Conservation (phyloP, 2,113 vertebrate species). For the Anolis carolinensis region DNA sequence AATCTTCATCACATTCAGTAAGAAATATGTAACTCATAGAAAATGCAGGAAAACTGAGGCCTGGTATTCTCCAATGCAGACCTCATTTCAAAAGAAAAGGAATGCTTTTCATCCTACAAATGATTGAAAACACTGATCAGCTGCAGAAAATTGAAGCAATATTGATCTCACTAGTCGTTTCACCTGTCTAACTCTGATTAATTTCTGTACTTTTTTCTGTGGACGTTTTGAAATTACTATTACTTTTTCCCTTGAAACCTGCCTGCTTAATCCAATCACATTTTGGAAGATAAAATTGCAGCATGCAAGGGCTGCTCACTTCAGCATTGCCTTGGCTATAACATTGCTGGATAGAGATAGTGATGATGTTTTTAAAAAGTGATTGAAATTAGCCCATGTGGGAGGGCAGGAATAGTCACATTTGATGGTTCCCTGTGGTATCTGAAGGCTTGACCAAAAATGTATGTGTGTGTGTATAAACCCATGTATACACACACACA, state of each 20-base stretch:
- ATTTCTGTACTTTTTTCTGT: neutral
- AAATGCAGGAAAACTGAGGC: neutral
- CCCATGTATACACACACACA: too few species aligned
- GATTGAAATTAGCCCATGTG: neutral
- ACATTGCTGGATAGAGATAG: neutral
- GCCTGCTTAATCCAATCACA: neutral
- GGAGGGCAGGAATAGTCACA: too few species aligned
- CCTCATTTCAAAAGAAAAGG: neutral
- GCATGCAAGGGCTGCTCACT: neutral
- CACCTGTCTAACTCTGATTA: conserved; percentile 35
- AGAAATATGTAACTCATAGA: neutral
- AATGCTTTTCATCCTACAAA: conserved; percentile 14
- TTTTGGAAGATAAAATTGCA: neutral
- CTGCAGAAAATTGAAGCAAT: conserved; percentile 29
- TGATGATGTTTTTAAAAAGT: too few species aligned
- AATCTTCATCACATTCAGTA: neutral
- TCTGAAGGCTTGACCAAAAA: neutral
- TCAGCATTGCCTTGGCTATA: neutral
- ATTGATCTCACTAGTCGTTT: conserved; percentile 17
- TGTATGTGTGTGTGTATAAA: too few species aligned
- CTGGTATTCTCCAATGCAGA: neutral
- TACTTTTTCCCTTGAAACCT: neutral
- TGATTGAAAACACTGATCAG: conserved; percentile 39
- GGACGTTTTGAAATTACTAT: conserved; percentile 10
- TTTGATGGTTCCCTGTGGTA: too few species aligned